A percentile compares a stretch with the other conserved stretches of the same genome.
These are phyloP conservation scores for Xerus inauris DNA, from an alignment of 2,113 vertebrate species.

Conservation along the genomic window DNA sequence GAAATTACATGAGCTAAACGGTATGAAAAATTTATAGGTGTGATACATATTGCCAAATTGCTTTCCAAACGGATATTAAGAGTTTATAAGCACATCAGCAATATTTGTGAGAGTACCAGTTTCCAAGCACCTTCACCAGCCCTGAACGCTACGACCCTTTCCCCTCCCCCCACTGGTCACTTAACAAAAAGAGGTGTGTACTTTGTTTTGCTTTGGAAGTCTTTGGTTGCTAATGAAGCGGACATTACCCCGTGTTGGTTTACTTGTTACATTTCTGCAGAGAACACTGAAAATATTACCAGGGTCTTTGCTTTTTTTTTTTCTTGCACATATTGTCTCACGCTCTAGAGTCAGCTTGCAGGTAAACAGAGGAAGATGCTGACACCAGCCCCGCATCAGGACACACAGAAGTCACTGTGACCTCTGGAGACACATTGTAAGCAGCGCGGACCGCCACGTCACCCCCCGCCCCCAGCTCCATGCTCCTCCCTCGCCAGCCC, in stretches of 20 bases:
- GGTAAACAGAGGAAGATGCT: slow-evolving; percentile 6
- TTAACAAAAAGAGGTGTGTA: background rate
- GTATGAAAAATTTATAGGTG: background rate
- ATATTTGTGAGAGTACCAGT: background rate
- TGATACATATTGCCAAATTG: background rate
- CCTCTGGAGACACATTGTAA: background rate
- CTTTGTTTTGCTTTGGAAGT: background rate
- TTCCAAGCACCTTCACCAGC: background rate
- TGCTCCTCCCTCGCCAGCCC: background rate
- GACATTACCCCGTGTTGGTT: slow-evolving; percentile 25
- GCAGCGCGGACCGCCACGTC: background rate
- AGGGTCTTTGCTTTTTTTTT: background rate
- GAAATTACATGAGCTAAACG: slow-evolving; percentile 23
- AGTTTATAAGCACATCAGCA: background rate
- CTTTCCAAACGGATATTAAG: slow-evolving; percentile 48
- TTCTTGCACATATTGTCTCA: background rate
- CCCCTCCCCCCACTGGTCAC: no score
- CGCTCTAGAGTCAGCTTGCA: background rate
- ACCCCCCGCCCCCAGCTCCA: background rate
- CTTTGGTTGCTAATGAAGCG: background rate
- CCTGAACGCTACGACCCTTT: background rate
- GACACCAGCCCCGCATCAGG: background rate
- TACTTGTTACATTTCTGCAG: background rate
- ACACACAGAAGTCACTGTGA: background rate
- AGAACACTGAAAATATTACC: slow-evolving; percentile 21